Percentiles rank a stretch among this genome's conserved stretches.
phyloP scores from a whole-genome alignment of 1,140 invertebrate genomes.

The Colletes latitarsis region DNA sequence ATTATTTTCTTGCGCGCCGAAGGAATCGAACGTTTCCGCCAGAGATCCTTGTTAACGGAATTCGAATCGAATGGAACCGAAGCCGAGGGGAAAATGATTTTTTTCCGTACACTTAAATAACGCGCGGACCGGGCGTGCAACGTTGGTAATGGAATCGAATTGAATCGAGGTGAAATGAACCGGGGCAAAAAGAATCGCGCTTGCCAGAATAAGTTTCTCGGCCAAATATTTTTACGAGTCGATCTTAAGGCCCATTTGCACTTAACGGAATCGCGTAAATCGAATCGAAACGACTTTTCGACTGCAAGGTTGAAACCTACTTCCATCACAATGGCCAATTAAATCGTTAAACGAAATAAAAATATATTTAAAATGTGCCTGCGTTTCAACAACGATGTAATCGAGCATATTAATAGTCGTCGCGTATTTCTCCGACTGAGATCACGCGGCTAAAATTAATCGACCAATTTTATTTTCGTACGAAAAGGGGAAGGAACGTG shows the following conservation, averaged over 20 bases:
- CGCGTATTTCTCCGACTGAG: background rate
- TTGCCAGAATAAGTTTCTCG: background rate
- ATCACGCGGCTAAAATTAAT: background rate
- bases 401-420: background rate
- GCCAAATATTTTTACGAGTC: slow-evolving; percentile 36
- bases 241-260: background rate
- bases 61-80: background rate
- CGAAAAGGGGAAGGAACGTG: too few relatives aligned
- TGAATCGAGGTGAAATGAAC: slow-evolving; percentile 27
- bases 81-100: background rate
- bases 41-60: background rate
- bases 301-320: background rate
- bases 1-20: background rate
- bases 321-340: too few relatives aligned
- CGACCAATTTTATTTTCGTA: too few relatives aligned
- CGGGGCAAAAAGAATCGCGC: background rate
- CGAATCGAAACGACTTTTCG: slow-evolving; percentile 3
- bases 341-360: background rate
- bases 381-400: background rate
- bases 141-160: slow-evolving; percentile 30
- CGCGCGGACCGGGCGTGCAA: background rate
- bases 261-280: slow-evolving; percentile 13
- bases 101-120: background rate
- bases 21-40: background rate
- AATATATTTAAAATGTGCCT: background rate